A percentile compares a stretch with the other conserved stretches of the same genome.
Evolutionary conservation across 2,113 vertebrate species (phyloP).

Genomic region (Tachysurus vachellii): DNA sequence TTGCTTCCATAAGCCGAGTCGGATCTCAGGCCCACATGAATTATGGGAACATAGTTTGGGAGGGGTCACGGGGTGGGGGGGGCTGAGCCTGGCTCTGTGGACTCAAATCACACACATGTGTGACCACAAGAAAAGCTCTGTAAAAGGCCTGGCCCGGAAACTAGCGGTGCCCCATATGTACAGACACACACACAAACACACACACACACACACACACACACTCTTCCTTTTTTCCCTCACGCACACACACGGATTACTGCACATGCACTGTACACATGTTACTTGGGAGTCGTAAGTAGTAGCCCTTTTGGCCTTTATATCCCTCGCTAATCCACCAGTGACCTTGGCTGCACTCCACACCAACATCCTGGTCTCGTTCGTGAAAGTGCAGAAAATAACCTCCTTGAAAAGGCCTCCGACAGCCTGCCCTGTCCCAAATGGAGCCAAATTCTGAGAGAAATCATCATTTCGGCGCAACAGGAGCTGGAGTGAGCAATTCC

Average conservation of each 20-base stretch:
- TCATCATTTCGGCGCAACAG: background rate
- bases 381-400: constrained; percentile 7
- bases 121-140: constrained; percentile 77
- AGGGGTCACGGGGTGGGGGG: background rate
- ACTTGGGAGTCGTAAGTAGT: constrained; percentile 21
- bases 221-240: background rate
- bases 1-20: constrained; percentile 58
- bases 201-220: constrained; percentile 10
- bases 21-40: constrained; percentile 61
- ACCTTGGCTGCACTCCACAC: constrained; percentile 28
- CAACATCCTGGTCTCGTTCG: constrained; percentile 25
- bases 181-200: constrained; percentile 30
- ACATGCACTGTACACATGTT: constrained; percentile 20
- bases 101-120: constrained; percentile 75
- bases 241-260: constrained; percentile 17
- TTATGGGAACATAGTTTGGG: constrained; percentile 29
- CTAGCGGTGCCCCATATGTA: constrained; percentile 46
- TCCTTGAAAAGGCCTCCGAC: constrained; percentile 6
- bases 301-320: constrained; percentile 29
- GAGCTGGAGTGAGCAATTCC: background rate
- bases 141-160: constrained; percentile 73
- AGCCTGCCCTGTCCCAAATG: background rate
- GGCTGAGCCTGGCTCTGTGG: constrained; percentile 62
- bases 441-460: constrained; percentile 13
- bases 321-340: constrained; percentile 29